Base-by-base conservation (phyloP, 2,797 vertebrate species). In the Chaetodon trifasciatus region DNA sequence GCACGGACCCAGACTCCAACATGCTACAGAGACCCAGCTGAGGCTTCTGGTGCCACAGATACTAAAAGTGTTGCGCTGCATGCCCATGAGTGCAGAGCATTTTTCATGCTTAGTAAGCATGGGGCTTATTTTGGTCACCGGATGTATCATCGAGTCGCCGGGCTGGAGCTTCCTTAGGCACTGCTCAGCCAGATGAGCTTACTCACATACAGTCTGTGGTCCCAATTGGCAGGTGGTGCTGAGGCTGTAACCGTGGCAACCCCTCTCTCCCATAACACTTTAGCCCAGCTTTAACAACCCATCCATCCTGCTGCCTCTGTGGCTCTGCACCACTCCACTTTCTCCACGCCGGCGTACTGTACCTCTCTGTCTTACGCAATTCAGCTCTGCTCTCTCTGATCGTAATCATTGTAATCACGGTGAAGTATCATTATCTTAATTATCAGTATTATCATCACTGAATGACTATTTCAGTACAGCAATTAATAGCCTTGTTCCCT, bases 241-340 rank as follows among this genome's bases (percentile, higher is more conserved):
- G 90, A 93, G 90, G 88, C 93, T 89, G 94, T 95, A 93, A 94
- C 95, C 93, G 88, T 94, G 91, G 94, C 94, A 95, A 94, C 93
- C 78, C 81, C 66, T 83, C 74, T 86, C 88, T 86, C 76, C 74
- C 84, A 82, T 81, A 89, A 88, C 86, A 84, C 83, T 93, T 92
- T 88, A 89, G 86, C 73, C 89, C 64, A 58, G 85, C 85, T 90
- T 89, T 82, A 88, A 90, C 87, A 87, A 80, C 68, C 73, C 76
- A 76, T 86, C 76, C 83, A 82, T 88, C 84, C 78, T 72, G 74
- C 76, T 81, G 82, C 78, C 80, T 70, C 80, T 9, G 72, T 76
- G 77, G 80, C 83, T 83, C 86, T 81, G 82, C 81, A 87, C 69
- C 82, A 87, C 84, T 79, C 76, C 11, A 73, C 62, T 60, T 76